Evolutionary conservation across 2,888 invertebrate genomes (phyloP), one percentile per base, ranked within the genome.

Genomic region (Teinopalpus imperialis): DNA sequence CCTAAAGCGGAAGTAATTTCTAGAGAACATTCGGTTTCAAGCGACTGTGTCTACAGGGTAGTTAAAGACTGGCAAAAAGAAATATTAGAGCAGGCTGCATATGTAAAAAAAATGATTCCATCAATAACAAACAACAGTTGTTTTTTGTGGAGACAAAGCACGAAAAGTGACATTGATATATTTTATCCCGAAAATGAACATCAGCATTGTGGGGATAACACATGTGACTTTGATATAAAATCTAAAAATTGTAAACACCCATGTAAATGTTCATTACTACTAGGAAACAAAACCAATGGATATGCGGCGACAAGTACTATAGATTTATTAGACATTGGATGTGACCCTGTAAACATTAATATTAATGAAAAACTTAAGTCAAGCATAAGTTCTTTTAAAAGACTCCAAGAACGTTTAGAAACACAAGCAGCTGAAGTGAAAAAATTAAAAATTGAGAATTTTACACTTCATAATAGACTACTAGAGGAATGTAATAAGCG

Each of bases 61-160:
- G 68, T 76, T 0, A 74, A 70, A 57, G 34, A 59, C 1, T 87
- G 85, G 83, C 68, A 82, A 52, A 57, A 59, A 3, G 81, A 86
- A 49, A 76, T 87, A 30, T 49, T 74, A 4, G 63, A 80, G 14
- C 74, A 85, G 57, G 69, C 79, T 5, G 32, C 66, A 23, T 65
- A 65, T 37, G 66, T 83, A 0, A 80, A 71, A 63, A 74, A 63
- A 40, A 43, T 67, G 2, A 57, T 60, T 0, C 62, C 69, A 12
- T 48, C 54, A 14, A 21, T 61, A n/a, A 59, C 23, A 13, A 43
- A 32, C 2, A 31, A n/a, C 27, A 18, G 24, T 13, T 31, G 40
- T 36, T 24, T 24, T 23, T 43, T 43, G 16, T 3, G 16, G 2
- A 16, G 16, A 10, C 41, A 51, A 18, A 43, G 13, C 24, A 24